These are phyloP conservation scores for Epicauta chinensis DNA, from an alignment of 1,140 invertebrate genomes.

Conservation along the genomic window DNA sequence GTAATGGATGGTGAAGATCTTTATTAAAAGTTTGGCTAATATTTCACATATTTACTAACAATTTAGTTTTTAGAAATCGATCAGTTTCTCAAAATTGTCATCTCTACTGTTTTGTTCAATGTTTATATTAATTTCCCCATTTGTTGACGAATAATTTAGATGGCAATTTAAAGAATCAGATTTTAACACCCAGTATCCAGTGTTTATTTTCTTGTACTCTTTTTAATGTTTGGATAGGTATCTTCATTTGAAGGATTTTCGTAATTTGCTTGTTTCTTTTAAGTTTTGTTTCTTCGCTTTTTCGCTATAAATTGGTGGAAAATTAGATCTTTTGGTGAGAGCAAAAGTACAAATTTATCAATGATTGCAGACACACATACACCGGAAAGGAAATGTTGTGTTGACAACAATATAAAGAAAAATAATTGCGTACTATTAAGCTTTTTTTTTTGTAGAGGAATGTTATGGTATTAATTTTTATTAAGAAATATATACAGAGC, in stretches of 20 bases:
- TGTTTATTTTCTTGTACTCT: too few species aligned
- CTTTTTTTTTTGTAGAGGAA: slow-evolving; percentile 1
- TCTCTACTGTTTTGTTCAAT: slow-evolving; percentile 9
- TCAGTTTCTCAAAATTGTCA: not conserved
- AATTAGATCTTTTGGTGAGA: slow-evolving; percentile 40
- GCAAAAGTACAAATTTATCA: slow-evolving; percentile 41
- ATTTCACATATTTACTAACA: too few species aligned
- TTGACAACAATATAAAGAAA: not conserved
- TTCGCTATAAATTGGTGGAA: not conserved
- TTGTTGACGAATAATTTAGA: too few species aligned
- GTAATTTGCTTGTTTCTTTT: slow-evolving; percentile 1
- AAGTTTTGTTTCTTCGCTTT: not conserved
- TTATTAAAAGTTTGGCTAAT: slow-evolving; percentile 6
- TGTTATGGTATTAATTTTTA: slow-evolving; percentile 13
- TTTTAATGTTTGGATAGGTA: slow-evolving; percentile 1
- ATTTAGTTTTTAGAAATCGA: too few species aligned
- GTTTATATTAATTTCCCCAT: too few species aligned
- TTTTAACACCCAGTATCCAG: too few species aligned
- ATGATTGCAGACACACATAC: not conserved
- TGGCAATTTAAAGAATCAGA: too few species aligned
- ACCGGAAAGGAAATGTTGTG: not conserved
- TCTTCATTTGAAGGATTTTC: slow-evolving; percentile 7
- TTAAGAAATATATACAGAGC: too few species aligned
- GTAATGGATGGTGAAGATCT: slow-evolving; percentile 68
- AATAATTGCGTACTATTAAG: not conserved